phyloP scores from a whole-genome alignment of 2,888 invertebrate genomes.

The Pyralis farinalis region DNA sequence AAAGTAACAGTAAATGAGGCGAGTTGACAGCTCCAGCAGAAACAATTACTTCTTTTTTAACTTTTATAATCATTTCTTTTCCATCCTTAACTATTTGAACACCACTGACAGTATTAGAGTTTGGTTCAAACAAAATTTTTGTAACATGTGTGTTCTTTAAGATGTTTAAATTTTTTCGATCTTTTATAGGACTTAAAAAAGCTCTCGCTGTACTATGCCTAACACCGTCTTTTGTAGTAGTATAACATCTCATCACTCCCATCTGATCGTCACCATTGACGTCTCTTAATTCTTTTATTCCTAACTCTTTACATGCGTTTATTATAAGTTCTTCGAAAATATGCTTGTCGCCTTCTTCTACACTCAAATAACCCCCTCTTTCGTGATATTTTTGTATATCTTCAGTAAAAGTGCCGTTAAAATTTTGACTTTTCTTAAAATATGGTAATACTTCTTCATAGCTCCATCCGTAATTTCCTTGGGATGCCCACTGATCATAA shows the following conservation, averaged over 20 bases:
- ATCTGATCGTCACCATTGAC: constrained; percentile 65
- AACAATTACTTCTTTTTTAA: constrained; percentile 71
- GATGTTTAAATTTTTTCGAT: constrained; percentile 60
- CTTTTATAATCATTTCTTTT: constrained; percentile 43
- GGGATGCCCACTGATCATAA: constrained; percentile 77
- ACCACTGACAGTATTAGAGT: constrained; percentile 62
- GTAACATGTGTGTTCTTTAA: constrained; percentile 76
- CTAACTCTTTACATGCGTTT: constrained; percentile 62
- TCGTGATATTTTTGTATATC: constrained; percentile 45
- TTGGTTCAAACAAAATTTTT: constrained; percentile 71
- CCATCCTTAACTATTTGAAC: constrained; percentile 53
- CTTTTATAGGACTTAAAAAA: constrained; percentile 61
- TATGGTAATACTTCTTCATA: constrained; percentile 75
- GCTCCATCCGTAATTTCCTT: constrained; percentile 79
- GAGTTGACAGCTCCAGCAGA: constrained; percentile 75
- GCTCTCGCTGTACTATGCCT: constrained; percentile 77
- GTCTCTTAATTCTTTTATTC: constrained; percentile 50
- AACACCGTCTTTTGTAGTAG: constrained; percentile 63
- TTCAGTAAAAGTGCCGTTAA: constrained; percentile 22
- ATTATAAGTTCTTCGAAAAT: constrained; percentile 43
- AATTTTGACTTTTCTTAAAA: constrained; percentile 75
- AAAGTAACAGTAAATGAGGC: constrained; percentile 72
- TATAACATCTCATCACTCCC: constrained; percentile 63
- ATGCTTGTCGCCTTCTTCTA: constrained; percentile 39
- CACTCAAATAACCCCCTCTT: constrained; percentile 54